Conservation (phyloP, 2,888 invertebrate species). For the Philereme vetulata region DNA sequence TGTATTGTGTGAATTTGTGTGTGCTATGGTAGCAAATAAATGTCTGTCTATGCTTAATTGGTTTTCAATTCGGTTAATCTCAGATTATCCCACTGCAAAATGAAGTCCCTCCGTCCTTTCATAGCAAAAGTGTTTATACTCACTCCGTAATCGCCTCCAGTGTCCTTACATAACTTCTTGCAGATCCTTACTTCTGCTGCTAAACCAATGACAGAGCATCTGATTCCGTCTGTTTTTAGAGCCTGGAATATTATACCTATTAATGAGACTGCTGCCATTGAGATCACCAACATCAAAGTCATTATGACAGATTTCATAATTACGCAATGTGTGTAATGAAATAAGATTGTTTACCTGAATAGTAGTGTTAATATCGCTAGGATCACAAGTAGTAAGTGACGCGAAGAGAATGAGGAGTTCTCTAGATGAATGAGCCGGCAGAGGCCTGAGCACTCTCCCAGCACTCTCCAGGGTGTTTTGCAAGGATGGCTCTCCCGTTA, state of each 20-base stretch:
- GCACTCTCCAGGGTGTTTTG: slow-evolving; percentile 98
- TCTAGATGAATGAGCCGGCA: slow-evolving; percentile 97
- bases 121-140: slow-evolving; percentile 33
- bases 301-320: too few relatives aligned
- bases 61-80: too few relatives aligned
- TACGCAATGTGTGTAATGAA: too few relatives aligned
- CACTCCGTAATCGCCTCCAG: slow-evolving; percentile 92
- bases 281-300: not conserved
- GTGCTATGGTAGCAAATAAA: too few relatives aligned
- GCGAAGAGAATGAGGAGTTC: slow-evolving; percentile 96
- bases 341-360: slow-evolving; percentile 74
- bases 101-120: too few relatives aligned
- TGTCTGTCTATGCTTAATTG: too few relatives aligned
- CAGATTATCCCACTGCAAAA: too few relatives aligned
- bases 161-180: slow-evolving; percentile 92
- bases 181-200: slow-evolving; percentile 98
- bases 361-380: slow-evolving; percentile 94
- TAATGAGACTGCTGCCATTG: too few relatives aligned
- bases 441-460: slow-evolving; percentile 90
- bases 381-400: slow-evolving; percentile 98
- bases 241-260: slow-evolving; percentile 29
- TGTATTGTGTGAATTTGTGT: too few relatives aligned
- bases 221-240: slow-evolving; percentile 91
- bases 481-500: slow-evolving; percentile 96
- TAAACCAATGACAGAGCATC: slow-evolving; percentile 97